Percentiles rank a stretch among this genome's conserved stretches.
Evolutionary conservation across 2,888 invertebrate genomes (phyloP).

Genomic region (Diploptera punctata): DNA sequence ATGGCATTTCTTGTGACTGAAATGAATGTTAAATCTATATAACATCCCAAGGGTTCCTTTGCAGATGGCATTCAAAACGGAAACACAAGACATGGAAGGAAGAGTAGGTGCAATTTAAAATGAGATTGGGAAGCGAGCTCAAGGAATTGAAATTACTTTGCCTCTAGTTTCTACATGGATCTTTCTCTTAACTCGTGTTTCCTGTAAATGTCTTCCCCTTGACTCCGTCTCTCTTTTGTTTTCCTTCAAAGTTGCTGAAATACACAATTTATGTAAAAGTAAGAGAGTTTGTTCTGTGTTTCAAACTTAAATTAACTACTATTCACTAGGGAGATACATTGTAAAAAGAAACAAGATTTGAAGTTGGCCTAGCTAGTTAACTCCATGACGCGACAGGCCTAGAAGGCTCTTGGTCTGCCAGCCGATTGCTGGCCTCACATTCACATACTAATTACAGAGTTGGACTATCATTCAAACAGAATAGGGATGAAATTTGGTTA

Average conservation of each 20-base stretch:
- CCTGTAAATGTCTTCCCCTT: conserved; percentile 6
- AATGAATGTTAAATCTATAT: conserved; percentile 10
- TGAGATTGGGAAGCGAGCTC: neutral
- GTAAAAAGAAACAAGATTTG: no score
- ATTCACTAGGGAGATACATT: no score
- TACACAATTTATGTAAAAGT: conserved; percentile 14
- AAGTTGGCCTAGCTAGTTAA: no score
- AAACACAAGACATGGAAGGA: neutral
- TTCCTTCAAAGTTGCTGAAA: neutral
- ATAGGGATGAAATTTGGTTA: no score
- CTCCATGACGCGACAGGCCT: no score
- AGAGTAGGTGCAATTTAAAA: conserved; percentile 18
- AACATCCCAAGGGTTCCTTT: conserved; percentile 13
- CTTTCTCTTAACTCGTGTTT: conserved; percentile 12
- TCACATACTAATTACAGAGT: no score
- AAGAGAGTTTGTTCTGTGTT: no score
- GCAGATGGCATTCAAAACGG: conserved; percentile 14
- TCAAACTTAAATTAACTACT: no score
- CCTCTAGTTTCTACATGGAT: conserved; percentile 10
- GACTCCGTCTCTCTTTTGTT: conserved; percentile 4
- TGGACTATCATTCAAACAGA: no score
- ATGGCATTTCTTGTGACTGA: conserved; percentile 9
- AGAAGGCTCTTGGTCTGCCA: no score
- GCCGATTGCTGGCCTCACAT: no score
- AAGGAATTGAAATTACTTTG: conserved; percentile 12